phyloP scores from a whole-genome alignment of 2,888 invertebrate genomes.

The Odontothrips loti region DNA sequence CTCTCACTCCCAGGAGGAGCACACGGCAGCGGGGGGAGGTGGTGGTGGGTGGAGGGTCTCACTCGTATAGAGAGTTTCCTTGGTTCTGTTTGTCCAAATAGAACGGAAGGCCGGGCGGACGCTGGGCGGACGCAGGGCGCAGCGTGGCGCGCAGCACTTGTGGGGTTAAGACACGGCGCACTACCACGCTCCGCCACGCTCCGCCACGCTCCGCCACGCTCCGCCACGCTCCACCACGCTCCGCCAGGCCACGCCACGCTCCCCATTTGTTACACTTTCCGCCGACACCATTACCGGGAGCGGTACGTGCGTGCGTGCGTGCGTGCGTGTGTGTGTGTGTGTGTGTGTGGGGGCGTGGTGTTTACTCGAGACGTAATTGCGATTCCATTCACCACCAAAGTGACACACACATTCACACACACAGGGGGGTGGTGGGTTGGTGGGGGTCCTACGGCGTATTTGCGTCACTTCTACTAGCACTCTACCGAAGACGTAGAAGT shows the following conservation, averaged over 20 bases:
- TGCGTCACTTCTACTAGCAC: too few relatives aligned
- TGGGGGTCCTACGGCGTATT: too few relatives aligned
- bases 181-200: neutral
- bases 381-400: slow-evolving; percentile 22
- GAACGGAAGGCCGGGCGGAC: too few relatives aligned
- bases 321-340: too few relatives aligned
- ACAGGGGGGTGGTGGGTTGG: neutral
- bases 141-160: neutral
- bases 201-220: neutral
- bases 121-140: neutral
- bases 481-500: too few relatives aligned
- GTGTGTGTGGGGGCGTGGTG: neutral
- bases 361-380: slow-evolving; percentile 24
- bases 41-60: neutral
- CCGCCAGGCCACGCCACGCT: slow-evolving; percentile 1
- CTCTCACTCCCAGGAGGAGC: neutral
- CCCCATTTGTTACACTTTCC: slow-evolving; percentile 23
- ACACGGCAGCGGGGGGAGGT: neutral
- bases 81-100: too few relatives aligned
- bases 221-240: neutral
- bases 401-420: neutral
- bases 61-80: neutral
- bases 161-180: neutral
- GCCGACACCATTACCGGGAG: slow-evolving; percentile 21
- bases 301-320: neutral